These are phyloP conservation scores for Zonitis immaculata DNA, from an alignment of 2,888 invertebrate genomes.

Conservation along the genomic window DNA sequence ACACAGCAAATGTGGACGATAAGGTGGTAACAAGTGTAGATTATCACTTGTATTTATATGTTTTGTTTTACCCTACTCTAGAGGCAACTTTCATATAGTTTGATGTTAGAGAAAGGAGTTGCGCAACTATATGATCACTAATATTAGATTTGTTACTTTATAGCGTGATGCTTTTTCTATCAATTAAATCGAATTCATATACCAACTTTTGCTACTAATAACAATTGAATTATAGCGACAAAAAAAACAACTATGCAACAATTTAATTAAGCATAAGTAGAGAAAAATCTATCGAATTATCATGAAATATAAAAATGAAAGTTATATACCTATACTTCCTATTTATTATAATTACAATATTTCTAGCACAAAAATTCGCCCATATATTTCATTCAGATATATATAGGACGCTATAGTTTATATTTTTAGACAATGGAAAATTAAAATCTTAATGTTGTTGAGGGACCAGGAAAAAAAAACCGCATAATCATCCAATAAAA, in stretches of 20 bases:
- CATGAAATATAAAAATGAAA: neutral
- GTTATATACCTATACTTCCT: too few species aligned
- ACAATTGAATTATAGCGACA: neutral
- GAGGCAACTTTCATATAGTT: conserved; percentile 18
- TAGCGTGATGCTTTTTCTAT: neutral
- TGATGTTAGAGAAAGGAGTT: conserved; percentile 27
- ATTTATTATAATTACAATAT: too few species aligned
- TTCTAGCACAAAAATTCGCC: too few species aligned
- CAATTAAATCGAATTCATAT: neutral
- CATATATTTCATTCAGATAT: too few species aligned
- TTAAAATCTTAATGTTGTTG: conserved; percentile 25
- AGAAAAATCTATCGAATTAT: too few species aligned
- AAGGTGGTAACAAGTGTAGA: conserved; percentile 18
- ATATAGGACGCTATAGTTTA: too few species aligned
- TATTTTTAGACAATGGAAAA: conserved; percentile 24
- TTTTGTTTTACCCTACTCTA: conserved; percentile 23
- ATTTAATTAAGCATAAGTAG: neutral
- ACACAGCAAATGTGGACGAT: conserved; percentile 13
- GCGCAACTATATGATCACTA: conserved; percentile 13
- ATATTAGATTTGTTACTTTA: neutral
- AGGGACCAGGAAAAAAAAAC: conserved; percentile 20
- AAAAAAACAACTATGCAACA: neutral
- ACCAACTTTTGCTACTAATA: neutral
- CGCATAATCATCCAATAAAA: conserved; percentile 18
- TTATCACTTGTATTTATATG: conserved; percentile 25